Conservation (phyloP, 2,888 invertebrate species). For the Caenorhabditis afra region DNA sequence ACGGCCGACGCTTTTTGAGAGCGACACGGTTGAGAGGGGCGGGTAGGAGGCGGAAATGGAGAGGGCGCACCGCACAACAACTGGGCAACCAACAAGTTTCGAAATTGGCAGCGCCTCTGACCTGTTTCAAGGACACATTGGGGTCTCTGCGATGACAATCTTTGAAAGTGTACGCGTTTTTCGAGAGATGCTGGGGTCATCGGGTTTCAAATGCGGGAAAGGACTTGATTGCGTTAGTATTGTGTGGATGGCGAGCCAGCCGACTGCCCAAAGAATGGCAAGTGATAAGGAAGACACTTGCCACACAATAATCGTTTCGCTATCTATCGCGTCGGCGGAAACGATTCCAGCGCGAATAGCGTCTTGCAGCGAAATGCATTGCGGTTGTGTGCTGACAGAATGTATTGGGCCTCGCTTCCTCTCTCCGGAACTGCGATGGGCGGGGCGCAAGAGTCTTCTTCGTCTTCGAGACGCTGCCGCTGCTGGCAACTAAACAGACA, state of each 20-base stretch:
- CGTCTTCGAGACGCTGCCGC: slow-evolving; percentile 12
- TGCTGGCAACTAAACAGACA: slow-evolving; percentile 32
- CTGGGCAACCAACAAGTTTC: slow-evolving; percentile 51
- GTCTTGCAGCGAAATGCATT: not conserved
- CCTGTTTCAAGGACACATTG: slow-evolving; percentile 45
- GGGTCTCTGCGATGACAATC: slow-evolving; percentile 20
- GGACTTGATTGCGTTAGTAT: not conserved
- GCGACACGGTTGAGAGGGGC: slow-evolving; percentile 11
- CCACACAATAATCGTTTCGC: too few species aligned
- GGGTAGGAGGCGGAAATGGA: slow-evolving; percentile 12
- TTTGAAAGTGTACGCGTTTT: slow-evolving; percentile 25
- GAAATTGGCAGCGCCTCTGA: slow-evolving; percentile 32
- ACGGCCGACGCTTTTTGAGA: not conserved
- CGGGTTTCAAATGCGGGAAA: not conserved
- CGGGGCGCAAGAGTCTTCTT: slow-evolving; percentile 26
- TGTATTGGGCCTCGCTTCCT: slow-evolving; percentile 6
- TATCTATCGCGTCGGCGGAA: slow-evolving; percentile 5
- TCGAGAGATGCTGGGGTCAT: not conserved
- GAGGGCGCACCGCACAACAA: slow-evolving; percentile 16
- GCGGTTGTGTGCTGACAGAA: slow-evolving; percentile 38
- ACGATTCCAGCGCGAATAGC: slow-evolving; percentile 9
- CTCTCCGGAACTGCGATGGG: slow-evolving; percentile 1
- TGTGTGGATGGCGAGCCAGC: not conserved
- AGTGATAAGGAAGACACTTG: slow-evolving; percentile 13
- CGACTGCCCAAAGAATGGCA: not conserved